These are phyloP conservation scores for Sicus ferrugineus DNA, from an alignment of 2,888 invertebrate genomes.

Conservation along the genomic window DNA sequence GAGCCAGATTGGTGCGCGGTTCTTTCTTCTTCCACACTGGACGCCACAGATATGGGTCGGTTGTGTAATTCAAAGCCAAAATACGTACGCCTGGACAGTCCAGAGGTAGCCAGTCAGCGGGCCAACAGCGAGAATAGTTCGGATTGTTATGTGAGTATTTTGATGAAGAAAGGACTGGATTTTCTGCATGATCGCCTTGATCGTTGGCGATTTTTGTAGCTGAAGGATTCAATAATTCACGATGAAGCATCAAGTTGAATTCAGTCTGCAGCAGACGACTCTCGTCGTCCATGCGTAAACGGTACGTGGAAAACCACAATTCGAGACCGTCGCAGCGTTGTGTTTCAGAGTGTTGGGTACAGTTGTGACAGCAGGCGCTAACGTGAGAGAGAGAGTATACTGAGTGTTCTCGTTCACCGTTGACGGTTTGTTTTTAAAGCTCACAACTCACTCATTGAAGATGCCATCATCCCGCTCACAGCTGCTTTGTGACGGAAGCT, in stretches of 20 bases:
- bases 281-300: constrained; percentile 57
- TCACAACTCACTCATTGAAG: constrained; percentile 17
- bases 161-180: background rate
- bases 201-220: no score
- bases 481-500: constrained; percentile 22
- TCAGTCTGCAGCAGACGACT: constrained; percentile 51
- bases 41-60: constrained; percentile 79
- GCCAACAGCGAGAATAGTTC: constrained; percentile 79
- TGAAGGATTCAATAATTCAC: no score
- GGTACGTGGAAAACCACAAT: constrained; percentile 62
- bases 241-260: constrained; percentile 48
- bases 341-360: constrained; percentile 53
- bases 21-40: constrained; percentile 76
- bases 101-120: constrained; percentile 82
- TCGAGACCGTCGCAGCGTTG: constrained; percentile 59
- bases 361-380: constrained; percentile 49
- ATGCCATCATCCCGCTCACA: constrained; percentile 40
- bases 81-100: constrained; percentile 82
- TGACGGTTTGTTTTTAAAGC: background rate
- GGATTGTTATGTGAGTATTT: constrained; percentile 49
- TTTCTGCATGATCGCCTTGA: constrained; percentile 9
- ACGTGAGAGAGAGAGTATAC: no score
- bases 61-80: constrained; percentile 83
- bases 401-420: no score
- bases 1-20: constrained; percentile 72